Evolutionary conservation across 2,797 vertebrate species (phyloP), one percentile per base, ranked within the genome.

Genomic region (Diplodus sargus): DNA sequence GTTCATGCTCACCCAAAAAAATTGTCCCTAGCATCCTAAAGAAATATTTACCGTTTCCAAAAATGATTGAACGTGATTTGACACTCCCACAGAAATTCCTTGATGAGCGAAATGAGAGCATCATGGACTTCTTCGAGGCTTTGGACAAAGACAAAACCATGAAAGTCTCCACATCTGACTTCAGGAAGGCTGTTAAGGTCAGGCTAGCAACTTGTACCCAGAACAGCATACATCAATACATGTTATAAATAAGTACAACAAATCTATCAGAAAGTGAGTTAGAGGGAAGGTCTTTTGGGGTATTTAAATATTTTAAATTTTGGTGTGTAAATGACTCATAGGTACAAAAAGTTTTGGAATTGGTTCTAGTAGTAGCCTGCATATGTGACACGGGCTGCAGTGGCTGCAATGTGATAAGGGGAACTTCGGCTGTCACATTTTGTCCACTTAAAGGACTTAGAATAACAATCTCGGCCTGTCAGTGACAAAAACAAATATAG

Each of bases 41-140:
- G 5, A 53, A 25, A 15, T 75, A 0, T n/a, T 48, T 45, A 45
- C 12, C 73, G n/a, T 3, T 12, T 20, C 10, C 5, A 15, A 66
- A 71, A 58, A n/a, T 8, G 34, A 39, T 39, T 54, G 1, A 84
- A 68, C 20, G 20, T 63, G 3, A 51, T 70, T 18, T 76, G 25
- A 43, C 47, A 74, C 1, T 64, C 20, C 68, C 4, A 18, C 7
- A 96, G 95, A 91, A 86, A 65, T 95, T 93, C 5, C 64, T 94
- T n/a, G 84, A 95, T 43, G 76, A 92, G n/a, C 73, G 81, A 23
- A 93, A 92, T 17, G 84, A 94, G 54, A 70, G 23, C 2, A 5
- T 94, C 1, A 51, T 89, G 74, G 94, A 96, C 59, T 95, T 96
- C 86, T 95, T 96, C 81, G 87, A 66, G 78, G 87, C 79, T 57